A percentile compares a stretch with the other conserved stretches of the same genome.
These are phyloP conservation scores for Odocoileus hemionus DNA, from an alignment of 2,113 vertebrate species.

Conservation along the genomic window DNA sequence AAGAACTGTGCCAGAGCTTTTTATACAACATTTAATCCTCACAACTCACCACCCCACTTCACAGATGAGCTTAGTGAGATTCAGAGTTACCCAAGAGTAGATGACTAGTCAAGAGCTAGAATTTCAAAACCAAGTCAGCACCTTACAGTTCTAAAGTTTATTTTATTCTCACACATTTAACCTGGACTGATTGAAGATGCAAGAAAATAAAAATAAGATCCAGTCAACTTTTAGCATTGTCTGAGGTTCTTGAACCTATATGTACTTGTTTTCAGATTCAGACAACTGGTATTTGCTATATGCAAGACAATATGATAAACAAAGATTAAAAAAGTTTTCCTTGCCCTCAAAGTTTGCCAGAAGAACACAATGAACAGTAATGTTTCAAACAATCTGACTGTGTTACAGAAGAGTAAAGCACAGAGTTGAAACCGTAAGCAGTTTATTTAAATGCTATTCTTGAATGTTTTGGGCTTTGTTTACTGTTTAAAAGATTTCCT, in stretches of 20 bases:
- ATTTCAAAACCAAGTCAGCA: slow-evolving; percentile 25
- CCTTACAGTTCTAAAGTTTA: not conserved
- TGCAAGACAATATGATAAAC: slow-evolving; percentile 5
- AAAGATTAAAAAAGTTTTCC: not conserved
- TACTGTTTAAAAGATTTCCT: not conserved
- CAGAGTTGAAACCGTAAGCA: not conserved
- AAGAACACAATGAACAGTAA: not conserved
- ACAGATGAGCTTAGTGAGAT: not conserved
- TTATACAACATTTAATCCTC: not conserved
- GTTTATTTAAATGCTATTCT: slow-evolving; percentile 40
- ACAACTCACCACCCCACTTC: not conserved
- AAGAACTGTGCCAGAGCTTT: not conserved
- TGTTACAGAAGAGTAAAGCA: not conserved
- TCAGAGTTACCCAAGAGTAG: not conserved
- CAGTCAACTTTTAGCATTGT: slow-evolving; percentile 20
- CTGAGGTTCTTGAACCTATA: not conserved
- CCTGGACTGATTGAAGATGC: not conserved
- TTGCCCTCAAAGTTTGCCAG: not conserved
- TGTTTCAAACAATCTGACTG: not conserved
- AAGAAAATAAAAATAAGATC: not conserved
- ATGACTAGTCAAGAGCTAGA: not conserved
- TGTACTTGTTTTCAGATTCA: not conserved
- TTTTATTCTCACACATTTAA: slow-evolving; percentile 7
- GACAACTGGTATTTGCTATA: not conserved
- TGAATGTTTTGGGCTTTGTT: not conserved